phyloP scores from a whole-genome alignment of 2,113 vertebrate genomes.

The Xenopus borealis region DNA sequence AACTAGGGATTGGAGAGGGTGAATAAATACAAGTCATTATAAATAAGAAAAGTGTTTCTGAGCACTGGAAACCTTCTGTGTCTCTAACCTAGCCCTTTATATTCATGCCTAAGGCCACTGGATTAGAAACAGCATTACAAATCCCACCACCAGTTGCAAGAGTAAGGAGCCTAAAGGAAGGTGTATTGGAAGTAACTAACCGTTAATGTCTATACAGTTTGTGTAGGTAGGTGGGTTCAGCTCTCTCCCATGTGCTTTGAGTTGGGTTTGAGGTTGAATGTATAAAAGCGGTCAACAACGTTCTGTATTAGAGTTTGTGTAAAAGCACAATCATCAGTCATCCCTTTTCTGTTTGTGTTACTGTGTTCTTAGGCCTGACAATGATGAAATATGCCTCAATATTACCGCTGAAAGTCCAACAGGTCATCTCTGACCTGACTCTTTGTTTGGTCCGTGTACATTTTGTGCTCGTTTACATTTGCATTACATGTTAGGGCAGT shows the following conservation, averaged over 20 bases:
- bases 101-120: slow-evolving; percentile 15
- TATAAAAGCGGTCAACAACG: too few species aligned
- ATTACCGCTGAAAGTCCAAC: too few species aligned
- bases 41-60: slow-evolving; percentile 25
- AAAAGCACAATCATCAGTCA: too few species aligned
- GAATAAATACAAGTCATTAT: slow-evolving; percentile 23
- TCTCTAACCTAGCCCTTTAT: slow-evolving; percentile 14
- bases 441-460: not conserved
- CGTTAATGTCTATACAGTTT: not conserved
- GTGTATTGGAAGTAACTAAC: not conserved
- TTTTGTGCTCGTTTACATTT: not conserved
- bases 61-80: not conserved
- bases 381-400: too few species aligned
- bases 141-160: not conserved
- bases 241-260: not conserved
- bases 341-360: too few species aligned
- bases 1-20: not conserved
- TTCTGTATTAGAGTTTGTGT: too few species aligned
- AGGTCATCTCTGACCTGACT: too few species aligned
- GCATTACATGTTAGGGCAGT: not conserved
- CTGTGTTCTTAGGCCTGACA: too few species aligned
- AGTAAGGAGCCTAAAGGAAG: not conserved
- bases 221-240: not conserved
- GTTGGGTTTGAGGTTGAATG: too few species aligned
- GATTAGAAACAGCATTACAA: not conserved